These are phyloP conservation scores for Poecilia picta DNA, from an alignment of 2,797 vertebrate species.

Conservation along the genomic window DNA sequence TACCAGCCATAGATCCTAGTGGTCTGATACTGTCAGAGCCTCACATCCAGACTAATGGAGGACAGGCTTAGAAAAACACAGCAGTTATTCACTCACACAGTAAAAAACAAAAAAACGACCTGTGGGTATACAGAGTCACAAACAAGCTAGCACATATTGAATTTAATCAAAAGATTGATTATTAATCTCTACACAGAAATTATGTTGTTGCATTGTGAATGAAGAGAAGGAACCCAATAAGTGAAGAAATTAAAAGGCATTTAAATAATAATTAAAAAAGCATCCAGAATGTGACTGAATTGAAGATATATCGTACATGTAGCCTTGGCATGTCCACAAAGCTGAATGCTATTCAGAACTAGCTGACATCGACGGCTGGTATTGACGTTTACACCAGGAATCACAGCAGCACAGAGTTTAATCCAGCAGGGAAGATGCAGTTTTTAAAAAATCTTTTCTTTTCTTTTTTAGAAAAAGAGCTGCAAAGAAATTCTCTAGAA, in stretches of 20 bases:
- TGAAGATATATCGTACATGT: not conserved
- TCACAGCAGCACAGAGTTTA: not conserved
- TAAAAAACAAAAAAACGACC: too few species aligned
- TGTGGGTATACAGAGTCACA: not conserved
- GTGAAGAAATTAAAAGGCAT: not conserved
- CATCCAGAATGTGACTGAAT: not conserved
- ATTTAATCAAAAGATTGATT: not conserved
- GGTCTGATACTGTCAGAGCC: constrained; percentile 70
- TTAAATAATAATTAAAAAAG: not conserved
- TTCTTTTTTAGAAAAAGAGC: not conserved
- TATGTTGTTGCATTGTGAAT: not conserved
- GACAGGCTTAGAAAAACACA: constrained; percentile 20
- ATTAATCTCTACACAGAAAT: not conserved
- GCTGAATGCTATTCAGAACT: not conserved
- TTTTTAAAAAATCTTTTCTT: not conserved
- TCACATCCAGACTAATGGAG: constrained; percentile 58
- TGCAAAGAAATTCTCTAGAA: not conserved
- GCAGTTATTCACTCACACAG: constrained; percentile 21
- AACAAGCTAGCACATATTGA: not conserved
- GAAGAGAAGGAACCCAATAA: not conserved
- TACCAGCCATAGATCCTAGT: constrained; percentile 68
- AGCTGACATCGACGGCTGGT: not conserved
- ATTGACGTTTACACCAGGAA: not conserved
- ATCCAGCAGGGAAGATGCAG: not conserved
- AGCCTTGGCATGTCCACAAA: not conserved